Base-by-base conservation (phyloP, 2,797 vertebrate genomes). In the Ataeniobius toweri region DNA sequence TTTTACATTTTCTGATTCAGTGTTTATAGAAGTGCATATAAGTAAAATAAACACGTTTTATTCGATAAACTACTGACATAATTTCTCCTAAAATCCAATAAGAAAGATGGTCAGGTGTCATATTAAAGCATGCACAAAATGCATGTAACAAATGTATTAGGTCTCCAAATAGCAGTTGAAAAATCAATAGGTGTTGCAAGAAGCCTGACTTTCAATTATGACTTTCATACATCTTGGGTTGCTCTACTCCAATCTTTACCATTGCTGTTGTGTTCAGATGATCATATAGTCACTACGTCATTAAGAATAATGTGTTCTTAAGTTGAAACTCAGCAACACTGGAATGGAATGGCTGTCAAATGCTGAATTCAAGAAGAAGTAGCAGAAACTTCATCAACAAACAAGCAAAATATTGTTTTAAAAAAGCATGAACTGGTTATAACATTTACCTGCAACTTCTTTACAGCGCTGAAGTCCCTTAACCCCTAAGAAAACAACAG, bases 381-480 rank as follows among this genome's bases (percentile, higher is more conserved):
- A 41, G 8, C 8, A 22, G 63, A 7, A 22, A 2, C 44, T 22
- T 20, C 3, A 3, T 3, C 28, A 58, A 26, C 3, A 13, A 56
- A 56, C 39, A 48, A 61, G 2, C 3, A 61, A 9, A 20, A 48
- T 48, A 5, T 14, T 12, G 39, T 46, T 5, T 44, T 69, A 56
- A 83, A 65, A 69, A 73, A 10, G 55, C 65, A 73, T 46, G 26
- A 18, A 78, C 80, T 58, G 7, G 2, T 77, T 79, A 59, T 71
- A 46, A 82, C 71, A 63, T 85, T 79, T 78, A 83, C 65, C 75
- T 81, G 65, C 6, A 26, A 79, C 72, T 88, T 86, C 53, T 85
- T 74, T 73, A 81, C 14, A 73, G 81, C 67, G 74, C 63, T 75
- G 9, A 31, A 71, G 48, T 80, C 76, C 76, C n/a, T 58, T 14